These are phyloP conservation scores for Operophtera brumata DNA, from an alignment of 2,888 invertebrate species.

Conservation along the genomic window DNA sequence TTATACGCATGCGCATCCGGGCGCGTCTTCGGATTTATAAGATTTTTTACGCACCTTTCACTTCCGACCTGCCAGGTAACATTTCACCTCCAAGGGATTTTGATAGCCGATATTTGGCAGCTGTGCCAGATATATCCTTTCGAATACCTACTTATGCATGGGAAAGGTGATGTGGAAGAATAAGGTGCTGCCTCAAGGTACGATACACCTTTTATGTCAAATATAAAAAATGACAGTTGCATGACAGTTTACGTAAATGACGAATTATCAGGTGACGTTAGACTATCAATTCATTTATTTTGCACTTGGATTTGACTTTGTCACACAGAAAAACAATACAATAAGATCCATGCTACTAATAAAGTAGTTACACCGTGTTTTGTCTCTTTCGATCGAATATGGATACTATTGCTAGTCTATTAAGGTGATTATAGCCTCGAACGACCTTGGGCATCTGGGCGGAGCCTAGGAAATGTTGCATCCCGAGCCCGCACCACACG, in stretches of 20 bases:
- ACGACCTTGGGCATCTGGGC: no score
- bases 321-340: no score
- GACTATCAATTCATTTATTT: neutral
- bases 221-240: constrained; percentile 1
- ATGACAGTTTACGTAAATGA: constrained; percentile 5
- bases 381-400: no score
- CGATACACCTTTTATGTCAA: neutral
- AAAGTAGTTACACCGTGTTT: no score
- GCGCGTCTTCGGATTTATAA: constrained; percentile 40
- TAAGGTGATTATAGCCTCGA: no score
- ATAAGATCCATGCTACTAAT: no score
- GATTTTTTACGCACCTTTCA: constrained; percentile 72
- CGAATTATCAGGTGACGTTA: neutral
- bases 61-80: constrained; percentile 71
- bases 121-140: constrained; percentile 20
- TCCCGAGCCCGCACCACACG: no score
- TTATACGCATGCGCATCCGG: constrained; percentile 47
- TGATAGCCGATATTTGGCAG: constrained; percentile 29
- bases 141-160: neutral
- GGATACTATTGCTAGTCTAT: no score
- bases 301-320: neutral
- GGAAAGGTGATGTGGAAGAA: constrained; percentile 11
- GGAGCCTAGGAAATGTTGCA: no score
- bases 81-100: constrained; percentile 48
- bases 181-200: constrained; percentile 3